phyloP scores from a whole-genome alignment of 2,888 invertebrate species.

The Horisme vitalbata region DNA sequence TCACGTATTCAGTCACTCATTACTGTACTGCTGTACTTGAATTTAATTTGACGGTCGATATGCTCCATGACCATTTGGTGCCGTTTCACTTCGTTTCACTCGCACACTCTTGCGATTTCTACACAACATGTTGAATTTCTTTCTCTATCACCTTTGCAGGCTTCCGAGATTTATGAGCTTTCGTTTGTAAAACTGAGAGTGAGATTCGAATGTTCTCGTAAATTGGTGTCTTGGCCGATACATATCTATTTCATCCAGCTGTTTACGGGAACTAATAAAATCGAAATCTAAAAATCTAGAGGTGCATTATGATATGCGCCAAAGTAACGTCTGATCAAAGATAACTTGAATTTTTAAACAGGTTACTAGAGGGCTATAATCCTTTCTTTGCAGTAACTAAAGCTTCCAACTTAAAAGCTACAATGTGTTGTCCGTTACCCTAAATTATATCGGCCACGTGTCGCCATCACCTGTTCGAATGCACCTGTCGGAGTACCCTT shows the following conservation, averaged over 20 bases:
- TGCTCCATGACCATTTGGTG: conserved; percentile 66
- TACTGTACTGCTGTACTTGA: conserved; percentile 59
- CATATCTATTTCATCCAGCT: conserved; percentile 5
- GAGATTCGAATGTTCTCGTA: conserved; percentile 8
- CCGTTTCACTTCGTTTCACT: conserved; percentile 73
- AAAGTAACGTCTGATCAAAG: background rate
- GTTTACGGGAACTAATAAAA: conserved; percentile 1
- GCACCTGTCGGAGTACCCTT: conserved; percentile 37
- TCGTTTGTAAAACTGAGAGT: conserved; percentile 17
- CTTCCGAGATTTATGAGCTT: conserved; percentile 24
- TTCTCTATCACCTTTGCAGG: conserved; percentile 53
- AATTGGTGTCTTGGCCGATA: conserved; percentile 9
- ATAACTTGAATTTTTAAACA: background rate
- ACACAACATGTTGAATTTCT: conserved; percentile 55
- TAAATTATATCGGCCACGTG: conserved; percentile 39
- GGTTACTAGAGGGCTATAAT: background rate
- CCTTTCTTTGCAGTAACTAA: background rate
- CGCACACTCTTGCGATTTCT: conserved; percentile 62
- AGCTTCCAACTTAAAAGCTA: background rate
- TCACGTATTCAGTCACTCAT: conserved; percentile 43
- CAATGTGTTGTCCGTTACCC: conserved; percentile 2
- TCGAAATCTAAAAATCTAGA: background rate
- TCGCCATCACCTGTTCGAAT: conserved; percentile 48
- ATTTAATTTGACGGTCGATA: conserved; percentile 75
- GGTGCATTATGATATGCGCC: no score